phyloP scores from a whole-genome alignment of 2,113 vertebrate species.

The Cariama cristata region DNA sequence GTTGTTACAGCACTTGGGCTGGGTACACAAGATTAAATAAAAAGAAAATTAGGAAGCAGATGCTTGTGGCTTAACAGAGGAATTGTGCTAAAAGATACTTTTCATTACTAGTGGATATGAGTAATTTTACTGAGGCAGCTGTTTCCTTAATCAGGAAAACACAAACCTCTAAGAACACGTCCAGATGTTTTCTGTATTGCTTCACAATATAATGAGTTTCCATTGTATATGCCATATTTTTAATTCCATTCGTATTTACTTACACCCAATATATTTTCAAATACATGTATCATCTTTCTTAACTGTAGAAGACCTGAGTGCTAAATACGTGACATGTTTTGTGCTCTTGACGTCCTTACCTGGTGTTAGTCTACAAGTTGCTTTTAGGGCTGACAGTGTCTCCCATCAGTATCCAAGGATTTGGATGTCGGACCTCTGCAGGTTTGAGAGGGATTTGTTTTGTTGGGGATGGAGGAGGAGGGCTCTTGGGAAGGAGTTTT shows the following conservation, averaged over 20 bases:
- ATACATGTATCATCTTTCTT: not conserved
- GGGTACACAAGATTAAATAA: slow-evolving; percentile 64
- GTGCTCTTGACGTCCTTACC: not conserved
- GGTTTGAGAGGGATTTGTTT: not conserved
- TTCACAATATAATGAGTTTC: not conserved
- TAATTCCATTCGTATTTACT: not conserved
- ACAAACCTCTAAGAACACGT: not conserved
- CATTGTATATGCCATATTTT: not conserved
- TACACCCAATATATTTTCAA: not conserved
- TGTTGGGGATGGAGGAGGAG: not conserved
- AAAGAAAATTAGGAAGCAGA: slow-evolving; percentile 70
- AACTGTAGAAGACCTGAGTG: not conserved
- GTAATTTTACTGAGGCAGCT: slow-evolving; percentile 66
- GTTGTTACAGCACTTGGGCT: slow-evolving; percentile 44
- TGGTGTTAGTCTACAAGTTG: not conserved
- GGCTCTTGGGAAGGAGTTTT: not conserved
- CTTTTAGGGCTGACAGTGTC: not conserved
- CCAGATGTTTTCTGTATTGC: slow-evolving; percentile 45
- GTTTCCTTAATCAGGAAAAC: slow-evolving; percentile 55
- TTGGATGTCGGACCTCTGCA: not conserved
- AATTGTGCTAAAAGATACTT: slow-evolving; percentile 63
- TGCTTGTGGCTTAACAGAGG: slow-evolving; percentile 70
- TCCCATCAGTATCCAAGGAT: not conserved
- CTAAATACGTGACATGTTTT: accelerated
- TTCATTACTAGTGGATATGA: slow-evolving; percentile 57